These are phyloP conservation scores for Rynchops niger DNA, from an alignment of 2,113 vertebrate species.

Conservation along the genomic window DNA sequence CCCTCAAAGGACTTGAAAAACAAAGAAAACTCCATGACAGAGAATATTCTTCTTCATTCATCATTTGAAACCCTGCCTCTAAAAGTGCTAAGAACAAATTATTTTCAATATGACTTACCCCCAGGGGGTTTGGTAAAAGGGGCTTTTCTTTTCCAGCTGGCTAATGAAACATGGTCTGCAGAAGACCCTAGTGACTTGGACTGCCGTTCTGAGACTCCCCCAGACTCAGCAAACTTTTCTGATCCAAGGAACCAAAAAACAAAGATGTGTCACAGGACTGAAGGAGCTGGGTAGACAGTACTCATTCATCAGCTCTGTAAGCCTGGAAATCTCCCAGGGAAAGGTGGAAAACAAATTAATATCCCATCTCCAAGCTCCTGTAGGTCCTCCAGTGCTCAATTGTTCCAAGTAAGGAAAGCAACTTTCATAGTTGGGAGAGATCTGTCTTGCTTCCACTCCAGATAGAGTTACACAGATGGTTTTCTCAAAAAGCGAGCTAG, in stretches of 20 bases:
- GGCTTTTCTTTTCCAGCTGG: conserved; percentile 39
- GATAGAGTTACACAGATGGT: not conserved
- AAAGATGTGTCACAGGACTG: not conserved
- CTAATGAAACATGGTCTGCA: conserved; percentile 9
- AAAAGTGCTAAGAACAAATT: conserved; percentile 25
- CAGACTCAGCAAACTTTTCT: conserved; percentile 15
- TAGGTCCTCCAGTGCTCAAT: not conserved
- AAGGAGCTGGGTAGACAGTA: not conserved
- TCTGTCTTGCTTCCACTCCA: not conserved
- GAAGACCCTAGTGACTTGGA: conserved; percentile 18
- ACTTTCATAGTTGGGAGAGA: not conserved
- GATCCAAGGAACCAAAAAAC: not conserved
- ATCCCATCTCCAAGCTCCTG: not conserved
- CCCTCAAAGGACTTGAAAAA: conserved; percentile 8
- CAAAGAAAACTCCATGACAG: conserved; percentile 17
- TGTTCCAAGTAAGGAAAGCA: not conserved
- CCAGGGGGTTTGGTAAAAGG: conserved; percentile 14
- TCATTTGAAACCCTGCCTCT: conserved; percentile 18
- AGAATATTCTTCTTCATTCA: conserved; percentile 32
- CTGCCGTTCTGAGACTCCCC: not conserved
- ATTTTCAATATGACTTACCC: conserved; percentile 30
- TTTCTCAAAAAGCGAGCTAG: not conserved
- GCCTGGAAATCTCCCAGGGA: not conserved
- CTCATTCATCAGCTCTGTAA: conserved; percentile 6
- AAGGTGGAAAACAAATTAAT: conserved; percentile 32